These are phyloP conservation scores for Cinclus cinclus DNA, from an alignment of 2,113 vertebrate species.

Conservation along the genomic window DNA sequence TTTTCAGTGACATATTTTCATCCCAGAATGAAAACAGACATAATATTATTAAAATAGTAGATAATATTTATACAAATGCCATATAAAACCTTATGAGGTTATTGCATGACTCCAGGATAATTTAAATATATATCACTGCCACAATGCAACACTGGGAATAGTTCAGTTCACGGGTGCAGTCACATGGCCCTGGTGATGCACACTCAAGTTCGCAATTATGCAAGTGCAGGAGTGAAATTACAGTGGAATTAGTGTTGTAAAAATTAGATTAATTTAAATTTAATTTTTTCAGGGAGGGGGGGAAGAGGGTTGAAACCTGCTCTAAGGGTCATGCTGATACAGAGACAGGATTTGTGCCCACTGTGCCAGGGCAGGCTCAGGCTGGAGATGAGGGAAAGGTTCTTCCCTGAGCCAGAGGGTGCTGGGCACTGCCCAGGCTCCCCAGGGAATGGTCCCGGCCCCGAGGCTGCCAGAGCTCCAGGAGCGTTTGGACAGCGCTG, in stretches of 20 bases:
- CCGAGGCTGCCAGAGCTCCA: background rate
- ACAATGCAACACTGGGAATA: background rate
- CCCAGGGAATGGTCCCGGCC: background rate
- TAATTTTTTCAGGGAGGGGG: accelerated
- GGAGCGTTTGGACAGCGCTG: background rate
- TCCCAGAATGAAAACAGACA: slow-evolving; percentile 3
- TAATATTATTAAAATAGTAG: slow-evolving; percentile 25
- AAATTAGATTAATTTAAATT: background rate
- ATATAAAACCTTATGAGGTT: background rate
- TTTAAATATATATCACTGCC: background rate
- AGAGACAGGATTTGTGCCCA: background rate
- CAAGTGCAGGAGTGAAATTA: background rate
- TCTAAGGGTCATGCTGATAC: background rate
- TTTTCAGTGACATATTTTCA: background rate
- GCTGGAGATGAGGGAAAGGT: background rate
- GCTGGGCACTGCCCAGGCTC: background rate
- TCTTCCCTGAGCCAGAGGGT: background rate
- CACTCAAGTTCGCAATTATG: slow-evolving; percentile 6
- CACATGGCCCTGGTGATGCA: background rate
- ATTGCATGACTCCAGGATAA: slow-evolving; percentile 3
- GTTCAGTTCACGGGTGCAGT: background rate
- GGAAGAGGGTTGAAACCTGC: background rate
- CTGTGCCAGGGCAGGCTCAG: background rate
- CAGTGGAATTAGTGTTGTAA: background rate
- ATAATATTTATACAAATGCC: slow-evolving; percentile 23